Evolutionary conservation across 2,888 invertebrate species (phyloP).

Genomic region (Ptilodon capucinus): DNA sequence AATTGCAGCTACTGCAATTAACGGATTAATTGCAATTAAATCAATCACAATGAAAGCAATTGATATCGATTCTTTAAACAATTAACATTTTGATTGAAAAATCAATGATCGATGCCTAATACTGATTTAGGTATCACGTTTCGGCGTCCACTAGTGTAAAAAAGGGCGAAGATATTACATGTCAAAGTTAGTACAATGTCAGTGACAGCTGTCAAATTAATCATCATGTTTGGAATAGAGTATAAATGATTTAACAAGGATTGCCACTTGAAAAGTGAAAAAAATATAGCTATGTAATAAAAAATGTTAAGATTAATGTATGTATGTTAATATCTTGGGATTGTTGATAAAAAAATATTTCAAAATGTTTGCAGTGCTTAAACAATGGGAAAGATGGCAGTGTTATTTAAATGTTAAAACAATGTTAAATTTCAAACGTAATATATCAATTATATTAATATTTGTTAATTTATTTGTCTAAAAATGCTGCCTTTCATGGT

Average conservation of each 20-base stretch:
- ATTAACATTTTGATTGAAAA: no score
- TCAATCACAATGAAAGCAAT: no score
- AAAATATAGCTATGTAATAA: constrained; percentile 2
- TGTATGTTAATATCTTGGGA: constrained; percentile 25
- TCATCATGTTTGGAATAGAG: not conserved
- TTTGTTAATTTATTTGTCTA: constrained; percentile 17
- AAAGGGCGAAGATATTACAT: no score
- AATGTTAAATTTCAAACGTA: constrained; percentile 37
- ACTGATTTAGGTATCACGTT: no score
- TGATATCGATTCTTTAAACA: no score
- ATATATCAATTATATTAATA: constrained; percentile 40
- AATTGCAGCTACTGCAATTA: no score
- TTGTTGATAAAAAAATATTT: constrained; percentile 27
- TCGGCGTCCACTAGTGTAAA: no score
- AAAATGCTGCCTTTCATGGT: constrained; percentile 10
- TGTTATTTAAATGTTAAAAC: constrained; percentile 49
- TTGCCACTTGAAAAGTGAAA: constrained; percentile 36
- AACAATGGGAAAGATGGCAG: constrained; percentile 28
- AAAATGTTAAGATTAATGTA: constrained; percentile 19
- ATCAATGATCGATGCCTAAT: no score
- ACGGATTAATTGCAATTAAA: no score
- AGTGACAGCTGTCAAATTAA: not conserved
- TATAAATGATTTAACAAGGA: not conserved
- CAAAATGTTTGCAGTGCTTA: constrained; percentile 23
- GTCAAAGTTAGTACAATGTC: no score